Evolutionary conservation across 2,888 invertebrate genomes (phyloP), one percentile per base, ranked within the genome.

Genomic region (Hydropsyche betteni): DNA sequence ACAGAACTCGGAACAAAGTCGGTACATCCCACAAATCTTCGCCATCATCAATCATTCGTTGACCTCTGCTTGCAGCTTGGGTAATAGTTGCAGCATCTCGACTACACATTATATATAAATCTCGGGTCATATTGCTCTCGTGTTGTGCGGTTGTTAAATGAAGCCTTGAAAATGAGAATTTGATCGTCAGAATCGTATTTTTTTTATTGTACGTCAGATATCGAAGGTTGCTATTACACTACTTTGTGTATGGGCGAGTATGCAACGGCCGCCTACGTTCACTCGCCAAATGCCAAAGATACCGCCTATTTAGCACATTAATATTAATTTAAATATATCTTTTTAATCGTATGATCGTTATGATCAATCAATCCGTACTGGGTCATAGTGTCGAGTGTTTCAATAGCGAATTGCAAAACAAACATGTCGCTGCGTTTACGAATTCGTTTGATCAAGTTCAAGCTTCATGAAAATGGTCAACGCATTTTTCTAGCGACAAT

Each of bases 1-100:
- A 44, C 44, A 44, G 10, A 44, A 8, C 10, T 44, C 44, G 55
- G 5, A 12, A n/a, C 55, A 6, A 10, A 6, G n/a, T 55, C 55
- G 61, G 64, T 64, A 64, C 64, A 36, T 24, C 64, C 64, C 64
- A 64, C 64, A 64, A 64, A 36, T 64, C 64, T 34, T 64, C 64
- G 34, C 24, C 36, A 36, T 36, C 34, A 64, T 64, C 64, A 36
- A 64, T 64, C 64, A 64, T 34, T 16, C 36, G 34, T 64, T 64
- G 36, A 64, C 64, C 64, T 64, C 64, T 10, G 10, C 8, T 7
- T 64, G 64, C 36, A 24, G 58, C 58, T 24, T 58, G 16, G 64
- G 64, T 64, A 44, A 44, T 44, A 44, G 14, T 55, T 64, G 64
- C 64, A 64, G 12, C 64, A 64, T 64, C 36, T 44, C 44, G 44